Base-by-base conservation (phyloP, 2,113 vertebrate species). In the Turnix velox region DNA sequence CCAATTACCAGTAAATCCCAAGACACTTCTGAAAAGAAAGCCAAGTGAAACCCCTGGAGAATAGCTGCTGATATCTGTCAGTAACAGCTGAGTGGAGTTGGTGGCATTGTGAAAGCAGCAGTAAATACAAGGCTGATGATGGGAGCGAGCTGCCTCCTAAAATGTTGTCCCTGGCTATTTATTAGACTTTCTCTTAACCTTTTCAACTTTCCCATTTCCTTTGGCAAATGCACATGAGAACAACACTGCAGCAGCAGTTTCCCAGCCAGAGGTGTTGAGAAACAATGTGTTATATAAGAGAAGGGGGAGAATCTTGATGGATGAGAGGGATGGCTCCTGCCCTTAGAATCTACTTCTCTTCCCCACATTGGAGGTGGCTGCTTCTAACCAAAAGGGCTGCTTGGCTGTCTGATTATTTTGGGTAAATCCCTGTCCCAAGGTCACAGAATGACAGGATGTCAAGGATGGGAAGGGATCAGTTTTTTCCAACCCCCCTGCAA, bases 1-100 rank as follows among this genome's bases (percentile, higher is more conserved):
- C 89, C 92, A 91, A 92, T 96, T 95, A 92, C 92, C 84, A 92
- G 81, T 83, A 91, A 93, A 85, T 95, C 92, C 88, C 88, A 76
- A 79, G 74, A 71, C 46, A 55, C 51, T 69, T 73, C 67, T 91
- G 93, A 94, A 85, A 85, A 91, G 92, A 87, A 87, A 94, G 78
- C 54, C 78, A 77, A 76, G 91, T 62, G 61, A 93, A 96, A 30
- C 24, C 93, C 57, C 43, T 0, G 68, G 92, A 57, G 94, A 91
- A 55, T 17, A 74, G 63, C 87, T 94, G 81, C 62, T 94, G 91
- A 30, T 93, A 18, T 20, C 48, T 95, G 81, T 93, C 95, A 93
- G 67, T 89, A 87, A 80, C 23, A 33, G 81, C 74, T 52, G 91
- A 91, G 51, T 46, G 91, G 91, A 91, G 59, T 15, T 89, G 77